Conservation (phyloP, 2,797 vertebrate species). For the Australoheros facetus region DNA sequence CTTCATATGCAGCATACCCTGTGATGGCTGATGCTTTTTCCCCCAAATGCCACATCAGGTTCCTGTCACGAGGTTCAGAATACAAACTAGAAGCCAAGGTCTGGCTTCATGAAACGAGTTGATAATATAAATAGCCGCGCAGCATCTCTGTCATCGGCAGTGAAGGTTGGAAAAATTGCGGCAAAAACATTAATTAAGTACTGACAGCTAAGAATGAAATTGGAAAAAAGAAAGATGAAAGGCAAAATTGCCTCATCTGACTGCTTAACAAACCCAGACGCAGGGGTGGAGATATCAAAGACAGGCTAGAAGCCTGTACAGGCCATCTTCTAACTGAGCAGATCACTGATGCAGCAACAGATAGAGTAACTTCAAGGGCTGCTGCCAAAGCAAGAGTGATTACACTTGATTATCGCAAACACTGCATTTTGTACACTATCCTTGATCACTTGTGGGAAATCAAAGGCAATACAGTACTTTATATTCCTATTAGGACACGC, state of each 20-base stretch:
- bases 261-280: constrained; percentile 65
- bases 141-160: constrained; percentile 56
- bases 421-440: constrained; percentile 49
- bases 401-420: constrained; percentile 67
- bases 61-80: constrained; percentile 39
- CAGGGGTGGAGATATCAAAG: constrained; percentile 67
- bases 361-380: constrained; percentile 67
- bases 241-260: constrained; percentile 63
- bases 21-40: constrained; percentile 34
- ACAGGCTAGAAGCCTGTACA: constrained; percentile 51
- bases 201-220: constrained; percentile 65
- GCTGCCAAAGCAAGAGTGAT: constrained; percentile 57
- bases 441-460: constrained; percentile 49
- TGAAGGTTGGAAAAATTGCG: constrained; percentile 69
- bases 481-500: constrained; percentile 35
- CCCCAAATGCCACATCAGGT: constrained; percentile 62
- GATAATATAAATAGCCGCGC: constrained; percentile 61
- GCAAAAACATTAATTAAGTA: constrained; percentile 74
- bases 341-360: constrained; percentile 62
- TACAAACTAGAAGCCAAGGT: constrained; percentile 51
- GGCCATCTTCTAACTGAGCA: constrained; percentile 47
- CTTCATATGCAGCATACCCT: constrained; percentile 20
- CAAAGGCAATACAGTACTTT: constrained; percentile 44
- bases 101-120: constrained; percentile 49
- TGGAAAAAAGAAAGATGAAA: constrained; percentile 67